Evolutionary conservation across 2,888 invertebrate species (phyloP).

Genomic region (Bellardia bayeri): DNA sequence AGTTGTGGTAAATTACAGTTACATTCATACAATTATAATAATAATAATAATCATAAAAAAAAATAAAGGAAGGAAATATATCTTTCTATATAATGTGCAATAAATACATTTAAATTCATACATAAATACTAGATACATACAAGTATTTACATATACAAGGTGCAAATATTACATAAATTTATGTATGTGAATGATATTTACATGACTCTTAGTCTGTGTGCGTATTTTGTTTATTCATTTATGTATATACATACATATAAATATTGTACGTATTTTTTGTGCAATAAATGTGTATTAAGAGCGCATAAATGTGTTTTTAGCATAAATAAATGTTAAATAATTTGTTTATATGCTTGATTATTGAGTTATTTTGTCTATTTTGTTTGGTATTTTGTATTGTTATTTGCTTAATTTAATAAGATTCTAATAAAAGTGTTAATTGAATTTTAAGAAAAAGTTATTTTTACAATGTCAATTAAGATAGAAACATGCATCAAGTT

Average conservation of each 20-base stretch:
- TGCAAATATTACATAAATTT: neutral
- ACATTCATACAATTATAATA: neutral
- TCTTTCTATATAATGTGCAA: neutral
- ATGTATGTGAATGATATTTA: neutral
- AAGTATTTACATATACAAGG: neutral
- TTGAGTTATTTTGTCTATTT: neutral
- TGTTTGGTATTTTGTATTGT: neutral
- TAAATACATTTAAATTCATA: neutral
- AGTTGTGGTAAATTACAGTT: neutral
- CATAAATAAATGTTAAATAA: slow-evolving; percentile 47
- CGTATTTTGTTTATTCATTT: neutral
- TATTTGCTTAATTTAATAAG: neutral
- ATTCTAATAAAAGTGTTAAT: slow-evolving; percentile 36
- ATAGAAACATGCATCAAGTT: slow-evolving; percentile 5
- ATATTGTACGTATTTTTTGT: neutral
- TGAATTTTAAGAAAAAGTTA: slow-evolving; percentile 30
- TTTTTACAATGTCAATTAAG: neutral
- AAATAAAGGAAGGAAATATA: neutral
- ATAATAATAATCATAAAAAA: neutral
- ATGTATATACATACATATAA: neutral
- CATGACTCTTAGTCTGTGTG: neutral
- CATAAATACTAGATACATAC: neutral
- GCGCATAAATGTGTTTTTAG: slow-evolving; percentile 5
- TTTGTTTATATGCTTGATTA: slow-evolving; percentile 1
- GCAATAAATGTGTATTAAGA: neutral